These are phyloP conservation scores for Eunapius fragilis DNA, from an alignment of 37 sponge, comb jelly and placozoan species.

Conservation along the genomic window DNA sequence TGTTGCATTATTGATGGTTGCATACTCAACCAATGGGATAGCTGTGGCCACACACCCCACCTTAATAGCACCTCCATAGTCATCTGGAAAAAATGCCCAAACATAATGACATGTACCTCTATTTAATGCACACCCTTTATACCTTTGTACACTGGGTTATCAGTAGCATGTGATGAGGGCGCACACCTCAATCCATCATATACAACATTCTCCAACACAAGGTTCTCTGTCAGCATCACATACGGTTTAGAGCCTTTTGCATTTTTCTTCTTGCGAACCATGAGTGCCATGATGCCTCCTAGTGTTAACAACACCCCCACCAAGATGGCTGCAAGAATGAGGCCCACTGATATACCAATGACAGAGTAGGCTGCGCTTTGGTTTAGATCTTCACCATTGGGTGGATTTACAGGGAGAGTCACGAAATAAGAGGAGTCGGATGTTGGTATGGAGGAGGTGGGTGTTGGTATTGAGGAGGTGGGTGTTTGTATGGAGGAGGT, in stretches of 20 bases:
- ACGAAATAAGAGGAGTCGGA: background rate
- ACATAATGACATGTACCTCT: background rate
- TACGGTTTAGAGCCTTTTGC: background rate
- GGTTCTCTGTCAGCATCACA: background rate
- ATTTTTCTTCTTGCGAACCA: background rate
- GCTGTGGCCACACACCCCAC: background rate
- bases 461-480: too few relatives aligned
- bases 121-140: background rate
- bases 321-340: background rate
- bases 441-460: background rate
- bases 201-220: background rate
- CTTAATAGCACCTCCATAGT: background rate
- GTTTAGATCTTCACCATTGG: background rate
- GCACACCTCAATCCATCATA: background rate
- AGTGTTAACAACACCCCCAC: background rate
- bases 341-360: background rate
- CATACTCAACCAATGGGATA: background rate
- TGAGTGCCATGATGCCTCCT: background rate
- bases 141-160: background rate
- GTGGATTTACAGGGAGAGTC: too few relatives aligned
- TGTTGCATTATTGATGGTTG: background rate
- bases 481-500: background rate
- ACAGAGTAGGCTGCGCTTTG: background rate
- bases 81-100: background rate
- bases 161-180: background rate